Evolutionary conservation across 2,888 invertebrate species (phyloP).

Genomic region (Adineta ricciae): DNA sequence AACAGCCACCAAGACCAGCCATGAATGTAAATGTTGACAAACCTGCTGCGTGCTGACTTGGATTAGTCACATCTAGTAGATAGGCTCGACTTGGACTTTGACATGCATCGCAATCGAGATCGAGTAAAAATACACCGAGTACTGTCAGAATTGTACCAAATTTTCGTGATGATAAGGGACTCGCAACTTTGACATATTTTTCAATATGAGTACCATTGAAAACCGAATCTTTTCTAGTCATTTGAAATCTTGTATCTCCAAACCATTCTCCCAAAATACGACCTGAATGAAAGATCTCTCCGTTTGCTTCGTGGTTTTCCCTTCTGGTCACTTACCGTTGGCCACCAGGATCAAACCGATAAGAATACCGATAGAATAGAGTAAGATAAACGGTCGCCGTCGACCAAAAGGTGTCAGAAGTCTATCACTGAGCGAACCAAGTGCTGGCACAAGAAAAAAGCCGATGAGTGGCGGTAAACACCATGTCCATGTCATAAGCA

Average conservation of each 20-base stretch:
- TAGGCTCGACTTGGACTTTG: constrained; percentile 88
- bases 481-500: constrained; percentile 65
- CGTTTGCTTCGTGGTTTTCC: too few species aligned
- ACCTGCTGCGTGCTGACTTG: constrained; percentile 83
- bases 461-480: constrained; percentile 29
- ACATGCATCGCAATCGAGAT: constrained; percentile 90
- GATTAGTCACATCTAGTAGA: constrained; percentile 76
- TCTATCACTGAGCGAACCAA: constrained; percentile 31
- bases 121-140: constrained; percentile 74
- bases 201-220: background rate
- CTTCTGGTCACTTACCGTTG: background rate
- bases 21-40: constrained; percentile 87
- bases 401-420: constrained; percentile 24
- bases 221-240: too few species aligned
- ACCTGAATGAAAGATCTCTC: background rate
- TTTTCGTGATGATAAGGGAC: background rate
- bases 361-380: constrained; percentile 29
- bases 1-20: constrained; percentile 86
- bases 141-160: constrained; percentile 11
- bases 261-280: background rate
- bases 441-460: constrained; percentile 27
- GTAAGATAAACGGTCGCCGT: constrained; percentile 32
- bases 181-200: background rate
- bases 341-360: constrained; percentile 21
- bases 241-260: background rate